Conservation (phyloP, 2,113 vertebrate genomes). For the Cochlearius cochlearius region DNA sequence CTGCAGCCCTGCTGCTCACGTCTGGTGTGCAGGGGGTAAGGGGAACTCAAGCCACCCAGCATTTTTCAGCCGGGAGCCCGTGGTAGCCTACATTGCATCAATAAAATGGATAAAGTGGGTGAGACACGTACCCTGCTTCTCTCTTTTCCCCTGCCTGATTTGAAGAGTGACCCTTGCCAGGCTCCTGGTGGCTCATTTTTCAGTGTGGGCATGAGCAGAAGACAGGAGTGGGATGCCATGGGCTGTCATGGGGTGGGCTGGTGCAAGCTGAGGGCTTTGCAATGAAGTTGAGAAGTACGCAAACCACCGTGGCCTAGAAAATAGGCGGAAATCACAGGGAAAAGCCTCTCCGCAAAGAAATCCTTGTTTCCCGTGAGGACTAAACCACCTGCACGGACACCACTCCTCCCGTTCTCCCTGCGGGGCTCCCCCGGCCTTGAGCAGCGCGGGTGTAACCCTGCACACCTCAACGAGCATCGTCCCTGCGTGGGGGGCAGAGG, state of each 20-base stretch:
- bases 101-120: background rate
- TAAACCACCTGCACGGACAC: background rate
- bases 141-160: background rate
- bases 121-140: rapidly evolving
- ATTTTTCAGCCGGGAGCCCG: background rate
- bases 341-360: background rate
- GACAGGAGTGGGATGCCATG: background rate
- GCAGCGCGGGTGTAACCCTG: background rate
- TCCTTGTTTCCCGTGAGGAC: rapidly evolving
- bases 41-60: background rate
- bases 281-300: background rate
- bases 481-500: background rate
- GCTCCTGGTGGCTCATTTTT: rapidly evolving
- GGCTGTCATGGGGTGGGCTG: background rate
- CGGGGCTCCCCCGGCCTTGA: background rate
- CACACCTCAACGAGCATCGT: rapidly evolving
- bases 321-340: background rate
- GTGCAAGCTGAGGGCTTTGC: background rate
- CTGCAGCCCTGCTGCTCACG: background rate
- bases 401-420: background rate
- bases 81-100: background rate
- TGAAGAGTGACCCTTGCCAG: background rate
- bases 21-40: rapidly evolving
- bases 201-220: background rate
- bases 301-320: background rate